Base-by-base conservation (phyloP, 2,113 vertebrate genomes). In the Empidonax alnorum region DNA sequence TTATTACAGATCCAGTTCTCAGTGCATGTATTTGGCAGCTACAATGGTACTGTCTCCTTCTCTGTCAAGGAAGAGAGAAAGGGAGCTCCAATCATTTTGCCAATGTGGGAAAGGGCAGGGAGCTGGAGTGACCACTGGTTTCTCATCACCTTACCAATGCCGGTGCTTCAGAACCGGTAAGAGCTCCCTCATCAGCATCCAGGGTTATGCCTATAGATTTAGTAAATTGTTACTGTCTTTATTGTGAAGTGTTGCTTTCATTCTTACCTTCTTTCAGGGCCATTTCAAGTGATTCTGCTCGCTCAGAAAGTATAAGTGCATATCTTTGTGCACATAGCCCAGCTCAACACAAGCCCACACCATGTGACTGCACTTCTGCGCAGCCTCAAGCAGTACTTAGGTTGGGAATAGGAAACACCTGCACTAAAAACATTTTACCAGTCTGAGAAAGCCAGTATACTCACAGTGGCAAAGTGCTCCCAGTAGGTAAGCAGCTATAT, bases 1-100 rank as follows among this genome's bases (percentile, higher is more conserved):
- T 71, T 78, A 5, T 95, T 95, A 62, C 82, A 99, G 99, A 93
- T 99, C 91, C 98, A 96, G 65, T 98, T 99, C 89, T 98, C 98
- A 61, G 93, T 98, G 49, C 98, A 98, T 81, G 59, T 99, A 39
- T 98, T 97, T 84, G 98, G 99, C 27, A 84, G 75, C 86, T 98
- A 98, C 93, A 99, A 98, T 55, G 98, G 98, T n/a, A 98, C 98
- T 2, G 44, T 99, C 84, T 94, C 97, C 72, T 97, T 99, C 87
- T 97, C 97, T 37, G 87, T 98, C 73, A 88, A 52, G 33, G 98
- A 98, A 84, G 98, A 98, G 58, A 97, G 94, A 22, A 94, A 93
- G 30, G 97, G 93, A 23, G 31, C 47, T 27, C 53, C 25, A 46
- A 13, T 53, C 4, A 52, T 89, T 14, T 79, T 92, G 21, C 94